Conservation (phyloP, 2,797 vertebrate species). For the Gymnodraco acuticeps region DNA sequence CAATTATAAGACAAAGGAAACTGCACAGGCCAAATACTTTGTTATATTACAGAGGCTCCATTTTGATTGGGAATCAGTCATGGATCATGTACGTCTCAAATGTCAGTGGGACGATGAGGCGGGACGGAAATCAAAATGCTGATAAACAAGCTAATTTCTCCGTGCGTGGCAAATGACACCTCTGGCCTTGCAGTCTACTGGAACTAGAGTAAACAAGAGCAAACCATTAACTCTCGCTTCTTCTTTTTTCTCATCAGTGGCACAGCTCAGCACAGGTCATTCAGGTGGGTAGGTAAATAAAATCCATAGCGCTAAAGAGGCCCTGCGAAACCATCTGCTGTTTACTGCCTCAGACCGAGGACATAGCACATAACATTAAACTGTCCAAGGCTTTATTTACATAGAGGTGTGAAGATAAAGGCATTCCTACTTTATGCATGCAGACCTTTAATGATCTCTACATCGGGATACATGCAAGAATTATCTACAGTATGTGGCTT, state of each 20-base stretch:
- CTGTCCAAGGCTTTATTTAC: constrained; percentile 70
- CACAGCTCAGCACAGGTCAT: constrained; percentile 77
- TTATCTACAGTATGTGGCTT: neutral
- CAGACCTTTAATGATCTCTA: constrained; percentile 37
- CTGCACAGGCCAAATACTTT: constrained; percentile 55
- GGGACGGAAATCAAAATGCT: constrained; percentile 77
- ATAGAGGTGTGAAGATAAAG: constrained; percentile 38
- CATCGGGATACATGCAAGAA: neutral
- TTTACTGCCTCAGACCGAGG: constrained; percentile 84
- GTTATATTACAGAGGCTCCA: constrained; percentile 65
- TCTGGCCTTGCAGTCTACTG: constrained; percentile 76
- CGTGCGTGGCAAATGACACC: constrained; percentile 72
- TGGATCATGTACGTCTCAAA: constrained; percentile 82
- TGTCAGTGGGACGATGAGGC: constrained; percentile 78
- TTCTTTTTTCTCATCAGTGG: constrained; percentile 67
- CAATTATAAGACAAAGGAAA: constrained; percentile 77
- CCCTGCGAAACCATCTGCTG: constrained; percentile 87
- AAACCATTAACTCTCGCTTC: constrained; percentile 68
- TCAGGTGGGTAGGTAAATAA: constrained; percentile 84
- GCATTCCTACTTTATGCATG: neutral
- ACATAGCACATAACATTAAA: constrained; percentile 58
- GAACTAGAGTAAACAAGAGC: constrained; percentile 80
- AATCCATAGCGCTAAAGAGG: constrained; percentile 75
- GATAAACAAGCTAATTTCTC: constrained; percentile 85
- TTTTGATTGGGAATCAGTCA: constrained; percentile 85